Evolutionary conservation across 2,113 vertebrate species (phyloP).

Genomic region (Lipophrys pholis): DNA sequence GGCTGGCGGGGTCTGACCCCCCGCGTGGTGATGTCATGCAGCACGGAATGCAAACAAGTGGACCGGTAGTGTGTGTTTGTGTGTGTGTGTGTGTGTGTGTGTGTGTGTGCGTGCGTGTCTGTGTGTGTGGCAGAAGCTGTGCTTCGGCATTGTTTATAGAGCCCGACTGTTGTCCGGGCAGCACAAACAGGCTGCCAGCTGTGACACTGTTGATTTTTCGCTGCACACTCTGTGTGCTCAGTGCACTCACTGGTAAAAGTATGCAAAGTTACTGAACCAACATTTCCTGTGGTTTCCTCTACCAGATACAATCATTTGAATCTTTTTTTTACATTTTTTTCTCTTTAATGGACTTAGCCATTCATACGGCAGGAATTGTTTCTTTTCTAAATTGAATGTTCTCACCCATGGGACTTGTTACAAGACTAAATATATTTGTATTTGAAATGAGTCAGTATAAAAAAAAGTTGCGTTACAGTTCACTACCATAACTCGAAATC

Average conservation of each 20-base stretch:
- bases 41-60: constrained; percentile 77
- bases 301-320: constrained; percentile 6
- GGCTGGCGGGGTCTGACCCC: constrained; percentile 42
- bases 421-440: too few species aligned
- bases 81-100: constrained; percentile 23
- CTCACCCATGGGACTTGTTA: too few species aligned
- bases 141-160: constrained; percentile 65
- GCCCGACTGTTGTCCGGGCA: constrained; percentile 61
- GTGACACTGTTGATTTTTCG: constrained; percentile 75
- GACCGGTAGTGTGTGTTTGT: constrained; percentile 19
- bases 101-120: constrained; percentile 27
- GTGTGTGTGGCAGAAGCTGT: constrained; percentile 26
- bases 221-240: constrained; percentile 53
- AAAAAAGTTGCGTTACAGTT: too few species aligned
- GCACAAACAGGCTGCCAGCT: constrained; percentile 76
- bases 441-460: too few species aligned
- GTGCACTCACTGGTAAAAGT: constrained; percentile 34
- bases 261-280: constrained; percentile 32
- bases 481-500: too few species aligned
- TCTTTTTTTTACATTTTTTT: neutral
- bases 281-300: constrained; percentile 30
- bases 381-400: neutral
- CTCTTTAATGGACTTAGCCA: neutral
- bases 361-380: neutral
- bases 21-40: constrained; percentile 75